Percentiles rank a stretch among this genome's conserved stretches.
Conservation (phyloP, 1,140 invertebrate genomes). For the Calycopis cecrops region DNA sequence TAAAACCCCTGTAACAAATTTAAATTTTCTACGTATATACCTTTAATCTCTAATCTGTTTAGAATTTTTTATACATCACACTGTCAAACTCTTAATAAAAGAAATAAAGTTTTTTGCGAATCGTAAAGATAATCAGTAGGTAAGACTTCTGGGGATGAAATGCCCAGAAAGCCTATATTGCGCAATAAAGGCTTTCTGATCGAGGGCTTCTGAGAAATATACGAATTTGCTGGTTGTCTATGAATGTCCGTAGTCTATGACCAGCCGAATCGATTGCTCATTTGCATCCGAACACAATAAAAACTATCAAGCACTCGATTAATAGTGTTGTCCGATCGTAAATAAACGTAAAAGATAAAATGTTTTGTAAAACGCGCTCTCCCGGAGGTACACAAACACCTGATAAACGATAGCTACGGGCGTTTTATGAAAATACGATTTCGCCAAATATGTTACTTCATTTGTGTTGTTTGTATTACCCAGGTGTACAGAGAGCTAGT, state of each 20-base stretch:
- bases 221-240: no score
- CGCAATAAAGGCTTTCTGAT: no score
- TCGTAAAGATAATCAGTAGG: no score
- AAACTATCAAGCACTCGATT: conserved; percentile 43
- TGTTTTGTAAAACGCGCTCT: conserved; percentile 59
- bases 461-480: conserved; percentile 20
- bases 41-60: no score
- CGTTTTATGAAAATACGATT: conserved; percentile 55
- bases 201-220: no score
- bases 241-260: not conserved
- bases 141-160: no score
- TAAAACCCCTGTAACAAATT: no score
- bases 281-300: conserved; percentile 15
- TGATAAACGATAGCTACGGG: conserved; percentile 63
- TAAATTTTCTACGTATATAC: no score
- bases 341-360: conserved; percentile 52
- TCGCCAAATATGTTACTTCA: conserved; percentile 49
- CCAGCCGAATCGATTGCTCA: conserved; percentile 6
- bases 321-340: conserved; percentile 50
- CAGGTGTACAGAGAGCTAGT: not conserved
- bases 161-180: no score
- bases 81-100: no score
- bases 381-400: conserved; percentile 46
- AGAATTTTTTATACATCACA: no score
- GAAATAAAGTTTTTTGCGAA: no score